Percentiles rank a stretch among this genome's conserved stretches.
These are phyloP conservation scores for Falco berigora DNA, from an alignment of 2,797 vertebrate genomes.

Conservation along the genomic window DNA sequence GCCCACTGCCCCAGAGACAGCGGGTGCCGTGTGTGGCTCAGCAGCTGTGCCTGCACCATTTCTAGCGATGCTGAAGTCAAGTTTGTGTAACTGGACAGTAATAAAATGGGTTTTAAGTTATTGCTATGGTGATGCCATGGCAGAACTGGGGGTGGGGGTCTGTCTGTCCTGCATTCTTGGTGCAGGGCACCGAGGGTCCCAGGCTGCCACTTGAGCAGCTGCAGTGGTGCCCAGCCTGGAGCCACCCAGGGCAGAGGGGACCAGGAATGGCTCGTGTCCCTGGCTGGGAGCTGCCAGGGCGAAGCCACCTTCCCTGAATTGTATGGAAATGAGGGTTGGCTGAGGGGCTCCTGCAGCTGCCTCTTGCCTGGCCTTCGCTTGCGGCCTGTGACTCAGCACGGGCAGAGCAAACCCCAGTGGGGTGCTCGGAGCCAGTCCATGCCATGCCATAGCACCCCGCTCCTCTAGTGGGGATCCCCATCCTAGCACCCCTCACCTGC, in stretches of 20 bases:
- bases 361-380: accelerated
- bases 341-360: not conserved
- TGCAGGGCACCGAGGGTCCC: accelerated
- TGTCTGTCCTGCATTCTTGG: not conserved
- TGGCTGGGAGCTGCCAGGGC: not conserved
- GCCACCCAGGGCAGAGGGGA: not conserved
- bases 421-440: not conserved
- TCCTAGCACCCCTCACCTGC: not conserved
- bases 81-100: not conserved
- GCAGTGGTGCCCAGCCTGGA: not conserved
- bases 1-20: no score
- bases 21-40: accelerated
- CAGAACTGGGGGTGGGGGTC: not conserved
- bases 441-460: accelerated
- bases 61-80: not conserved
- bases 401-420: not conserved
- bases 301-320: not conserved
- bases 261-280: not conserved
- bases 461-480: accelerated
- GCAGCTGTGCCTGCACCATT: not conserved
- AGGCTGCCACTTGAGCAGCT: no score
- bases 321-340: not conserved
- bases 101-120: not conserved
- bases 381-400: not conserved
- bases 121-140: not conserved